A percentile compares a stretch with the other conserved stretches of the same genome.
phyloP scores from a whole-genome alignment of 2,888 invertebrate species.

The Leptarthrus brevirostris region DNA sequence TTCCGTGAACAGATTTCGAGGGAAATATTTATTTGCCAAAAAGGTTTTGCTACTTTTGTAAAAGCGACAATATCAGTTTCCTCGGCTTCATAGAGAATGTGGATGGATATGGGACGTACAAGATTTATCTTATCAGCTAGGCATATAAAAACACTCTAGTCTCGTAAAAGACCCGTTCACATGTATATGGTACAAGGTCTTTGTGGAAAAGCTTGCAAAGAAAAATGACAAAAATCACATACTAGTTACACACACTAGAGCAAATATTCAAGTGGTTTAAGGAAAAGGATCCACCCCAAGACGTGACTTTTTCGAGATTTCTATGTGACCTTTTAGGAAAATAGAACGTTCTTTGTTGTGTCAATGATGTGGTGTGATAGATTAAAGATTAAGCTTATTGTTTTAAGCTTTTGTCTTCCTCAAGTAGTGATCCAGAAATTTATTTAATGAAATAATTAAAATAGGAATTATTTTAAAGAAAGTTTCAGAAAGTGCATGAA shows the following conservation, averaged over 20 bases:
- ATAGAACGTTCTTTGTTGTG: background rate
- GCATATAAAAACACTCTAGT: slow-evolving; percentile 28
- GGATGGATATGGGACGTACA: background rate
- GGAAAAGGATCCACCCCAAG: background rate
- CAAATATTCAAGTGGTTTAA: slow-evolving; percentile 7
- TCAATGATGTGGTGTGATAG: slow-evolving; percentile 12
- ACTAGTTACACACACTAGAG: slow-evolving; percentile 23
- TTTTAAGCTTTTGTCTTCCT: slow-evolving; percentile 1
- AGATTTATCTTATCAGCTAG: slow-evolving; percentile 33
- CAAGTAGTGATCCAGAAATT: too few relatives aligned
- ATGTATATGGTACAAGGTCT: background rate
- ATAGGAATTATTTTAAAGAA: too few relatives aligned
- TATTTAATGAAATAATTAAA: too few relatives aligned
- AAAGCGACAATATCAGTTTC: slow-evolving; percentile 22
- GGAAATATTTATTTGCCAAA: slow-evolving; percentile 36
- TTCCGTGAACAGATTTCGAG: background rate
- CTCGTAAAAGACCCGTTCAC: background rate
- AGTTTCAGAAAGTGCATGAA: too few relatives aligned
- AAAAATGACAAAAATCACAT: slow-evolving; percentile 48
- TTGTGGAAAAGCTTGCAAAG: slow-evolving; percentile 3
- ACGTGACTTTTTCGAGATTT: slow-evolving; percentile 27
- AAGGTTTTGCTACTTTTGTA: background rate
- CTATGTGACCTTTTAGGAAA: slow-evolving; percentile 2
- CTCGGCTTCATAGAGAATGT: background rate
- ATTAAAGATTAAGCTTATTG: slow-evolving; percentile 6